phyloP scores from a whole-genome alignment of 2,113 vertebrate species.

The Chascanopsetta lugubris region DNA sequence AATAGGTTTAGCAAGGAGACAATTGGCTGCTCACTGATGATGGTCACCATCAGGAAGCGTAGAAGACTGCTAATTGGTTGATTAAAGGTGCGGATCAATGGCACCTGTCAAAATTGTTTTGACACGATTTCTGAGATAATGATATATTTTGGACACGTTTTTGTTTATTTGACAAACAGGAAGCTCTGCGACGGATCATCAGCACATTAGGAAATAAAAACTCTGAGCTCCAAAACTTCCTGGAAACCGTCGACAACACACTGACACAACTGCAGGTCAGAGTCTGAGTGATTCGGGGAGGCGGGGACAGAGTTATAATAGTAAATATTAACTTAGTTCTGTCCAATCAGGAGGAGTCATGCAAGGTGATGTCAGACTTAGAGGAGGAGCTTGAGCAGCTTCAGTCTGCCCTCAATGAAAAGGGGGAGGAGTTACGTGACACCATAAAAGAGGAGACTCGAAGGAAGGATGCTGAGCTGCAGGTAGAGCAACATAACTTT shows the following conservation, averaged over 20 bases:
- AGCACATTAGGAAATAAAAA: conserved; percentile 91
- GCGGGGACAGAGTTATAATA: background rate
- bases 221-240: conserved; percentile 91
- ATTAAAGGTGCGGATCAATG: too few relatives aligned
- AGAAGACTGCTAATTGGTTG: too few relatives aligned
- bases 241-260: conserved; percentile 86
- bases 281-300: conserved; percentile 6
- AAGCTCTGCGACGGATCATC: conserved; percentile 92
- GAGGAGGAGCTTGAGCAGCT: conserved; percentile 92
- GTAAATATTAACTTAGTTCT: background rate
- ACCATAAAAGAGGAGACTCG: conserved; percentile 87
- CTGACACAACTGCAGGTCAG: conserved; percentile 89
- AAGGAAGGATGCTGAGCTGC: conserved; percentile 87
- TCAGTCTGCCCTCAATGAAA: conserved; percentile 85
- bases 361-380: conserved; percentile 86
- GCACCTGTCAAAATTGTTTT: too few relatives aligned
- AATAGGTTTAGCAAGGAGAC: too few relatives aligned
- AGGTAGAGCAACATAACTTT: conserved; percentile 72
- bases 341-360: conserved; percentile 85
- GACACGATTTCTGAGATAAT: too few relatives aligned
- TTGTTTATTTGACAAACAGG: conserved; percentile 74
- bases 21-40: too few relatives aligned
- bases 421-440: conserved; percentile 85
- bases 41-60: too few relatives aligned
- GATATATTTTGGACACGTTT: background rate